Conservation (phyloP, 2,113 vertebrate genomes). For the Stigmatopora argus region DNA sequence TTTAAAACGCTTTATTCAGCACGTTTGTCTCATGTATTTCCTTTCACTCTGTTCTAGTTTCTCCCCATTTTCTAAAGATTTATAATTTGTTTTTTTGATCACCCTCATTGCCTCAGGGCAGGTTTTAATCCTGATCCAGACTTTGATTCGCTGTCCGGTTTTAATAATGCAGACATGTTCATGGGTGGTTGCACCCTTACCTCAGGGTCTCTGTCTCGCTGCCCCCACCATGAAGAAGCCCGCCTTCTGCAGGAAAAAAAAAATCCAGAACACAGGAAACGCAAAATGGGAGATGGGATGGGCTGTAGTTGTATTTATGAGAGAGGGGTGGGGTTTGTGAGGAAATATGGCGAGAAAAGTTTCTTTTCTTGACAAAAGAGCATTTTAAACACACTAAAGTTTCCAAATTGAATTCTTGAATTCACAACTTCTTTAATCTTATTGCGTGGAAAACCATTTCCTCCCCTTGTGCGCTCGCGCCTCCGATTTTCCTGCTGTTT, state of each 20-base stretch:
- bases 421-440: conserved; percentile 98
- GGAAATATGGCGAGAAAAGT: conserved; percentile 25
- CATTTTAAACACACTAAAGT: conserved; percentile 94
- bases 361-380: conserved; percentile 81
- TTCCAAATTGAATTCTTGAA: conserved; percentile 93
- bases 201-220: conserved; percentile 27
- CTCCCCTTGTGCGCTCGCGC: conserved; percentile 43
- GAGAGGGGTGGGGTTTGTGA: conserved; percentile 11
- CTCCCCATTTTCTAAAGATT: background rate
- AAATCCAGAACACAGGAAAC: conserved; percentile 39
- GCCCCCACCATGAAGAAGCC: conserved; percentile 20
- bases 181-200: conserved; percentile 43
- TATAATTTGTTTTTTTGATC: conserved; percentile 42
- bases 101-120: conserved; percentile 47
- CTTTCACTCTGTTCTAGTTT: background rate
- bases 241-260: conserved; percentile 20
- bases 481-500: conserved; percentile 74
- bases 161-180: conserved; percentile 67
- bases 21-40: background rate
- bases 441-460: conserved; percentile 83
- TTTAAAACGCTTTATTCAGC: background rate
- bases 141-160: conserved; percentile 59
- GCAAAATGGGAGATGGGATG: conserved; percentile 46
- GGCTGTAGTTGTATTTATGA: conserved; percentile 23
- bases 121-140: conserved; percentile 48